phyloP scores from a whole-genome alignment of 2,113 vertebrate species.

The Cynopterus brachyotis region DNA sequence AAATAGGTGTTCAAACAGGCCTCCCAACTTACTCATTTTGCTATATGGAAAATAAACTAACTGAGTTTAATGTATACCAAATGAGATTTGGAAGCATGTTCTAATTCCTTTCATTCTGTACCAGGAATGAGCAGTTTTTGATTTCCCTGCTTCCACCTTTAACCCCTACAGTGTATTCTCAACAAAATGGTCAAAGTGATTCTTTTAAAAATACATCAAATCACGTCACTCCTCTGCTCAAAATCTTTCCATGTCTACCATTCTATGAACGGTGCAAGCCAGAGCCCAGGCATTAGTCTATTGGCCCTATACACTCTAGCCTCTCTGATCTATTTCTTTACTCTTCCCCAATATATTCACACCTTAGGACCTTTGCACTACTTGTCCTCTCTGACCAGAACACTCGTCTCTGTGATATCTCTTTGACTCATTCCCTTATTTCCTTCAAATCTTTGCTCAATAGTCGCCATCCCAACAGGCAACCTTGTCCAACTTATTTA shows the following conservation, averaged over 20 bases:
- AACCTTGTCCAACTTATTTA: neutral
- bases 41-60: constrained; percentile 77
- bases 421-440: neutral
- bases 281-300: neutral
- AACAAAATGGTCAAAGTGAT: constrained; percentile 45
- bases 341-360: neutral
- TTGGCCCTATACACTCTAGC: rapidly evolving
- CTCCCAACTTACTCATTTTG: constrained; percentile 67
- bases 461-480: neutral
- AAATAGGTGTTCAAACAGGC: constrained; percentile 72
- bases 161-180: neutral
- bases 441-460: neutral
- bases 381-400: neutral
- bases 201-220: neutral
- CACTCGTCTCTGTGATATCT: neutral
- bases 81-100: constrained; percentile 68
- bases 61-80: constrained; percentile 56
- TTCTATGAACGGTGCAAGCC: neutral
- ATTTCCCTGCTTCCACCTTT: constrained; percentile 45
- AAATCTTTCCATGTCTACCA: neutral
- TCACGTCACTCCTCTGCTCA: neutral
- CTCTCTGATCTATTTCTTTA: neutral
- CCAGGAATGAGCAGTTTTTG: constrained; percentile 59
- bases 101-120: constrained; percentile 69
- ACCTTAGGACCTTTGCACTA: neutral